Evolutionary conservation across 2,113 vertebrate genomes (phyloP).

Genomic region (Xenopus tropicalis): UCB_Xtro_10.0 CM004443.2:144674001-144674500

Average conservation of each 20-base stretch:
- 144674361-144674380: neutral
- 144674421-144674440: neutral
- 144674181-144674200: conserved; percentile 84
- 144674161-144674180: conserved; percentile 94
- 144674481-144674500: neutral
- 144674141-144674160: too few relatives aligned
- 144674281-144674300: conserved; percentile 93
- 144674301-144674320: conserved; percentile 97
- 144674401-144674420: neutral
- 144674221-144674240: conserved; percentile 98
- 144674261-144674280: conserved; percentile 97
- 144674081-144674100: too few relatives aligned
- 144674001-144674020: too few relatives aligned
- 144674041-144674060: too few relatives aligned
- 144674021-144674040: too few relatives aligned
- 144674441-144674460: neutral
- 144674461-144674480: neutral
- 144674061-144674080: too few relatives aligned
- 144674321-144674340: conserved; percentile 64
- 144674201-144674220: conserved; percentile 95
- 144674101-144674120: too few relatives aligned
- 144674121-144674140: too few relatives aligned
- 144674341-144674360: neutral
- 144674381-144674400: rapidly evolving
- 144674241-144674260: conserved; percentile 98